phyloP scores from a whole-genome alignment of 2,797 vertebrate species.

The Otus scops region DNA sequence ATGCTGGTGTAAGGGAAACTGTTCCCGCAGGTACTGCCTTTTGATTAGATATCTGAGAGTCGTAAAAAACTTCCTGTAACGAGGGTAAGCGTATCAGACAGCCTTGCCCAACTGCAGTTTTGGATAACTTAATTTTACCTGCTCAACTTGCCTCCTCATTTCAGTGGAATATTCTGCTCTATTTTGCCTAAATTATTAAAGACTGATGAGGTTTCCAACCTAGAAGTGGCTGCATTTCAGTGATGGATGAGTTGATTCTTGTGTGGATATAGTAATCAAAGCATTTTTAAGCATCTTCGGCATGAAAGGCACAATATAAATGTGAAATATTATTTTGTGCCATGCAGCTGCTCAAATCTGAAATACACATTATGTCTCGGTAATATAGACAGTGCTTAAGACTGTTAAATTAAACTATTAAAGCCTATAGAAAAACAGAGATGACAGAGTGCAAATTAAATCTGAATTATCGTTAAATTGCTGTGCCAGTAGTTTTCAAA shows the following conservation, averaged over 20 bases:
- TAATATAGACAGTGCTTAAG: slow-evolving; percentile 55
- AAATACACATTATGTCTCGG: slow-evolving; percentile 46
- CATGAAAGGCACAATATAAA: slow-evolving; percentile 49
- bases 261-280: slow-evolving; percentile 31
- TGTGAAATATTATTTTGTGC: slow-evolving; percentile 56
- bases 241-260: slow-evolving; percentile 53
- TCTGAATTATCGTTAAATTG: slow-evolving; percentile 57
- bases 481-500: slow-evolving; percentile 51
- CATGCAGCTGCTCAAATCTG: slow-evolving; percentile 41
- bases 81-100: neutral
- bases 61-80: neutral
- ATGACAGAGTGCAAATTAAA: slow-evolving; percentile 64
- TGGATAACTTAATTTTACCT: slow-evolving; percentile 20
- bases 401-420: slow-evolving; percentile 65
- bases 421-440: slow-evolving; percentile 33
- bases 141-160: neutral
- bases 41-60: neutral
- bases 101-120: neutral
- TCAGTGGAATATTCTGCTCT: slow-evolving; percentile 3
- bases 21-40: neutral
- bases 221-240: slow-evolving; percentile 42
- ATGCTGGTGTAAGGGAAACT: neutral
- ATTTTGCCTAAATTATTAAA: slow-evolving; percentile 49
- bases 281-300: neutral
- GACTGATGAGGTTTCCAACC: slow-evolving; percentile 29